Base-by-base conservation (phyloP, 2,888 invertebrate genomes). In the Nasonovia ribisnigri region DNA sequence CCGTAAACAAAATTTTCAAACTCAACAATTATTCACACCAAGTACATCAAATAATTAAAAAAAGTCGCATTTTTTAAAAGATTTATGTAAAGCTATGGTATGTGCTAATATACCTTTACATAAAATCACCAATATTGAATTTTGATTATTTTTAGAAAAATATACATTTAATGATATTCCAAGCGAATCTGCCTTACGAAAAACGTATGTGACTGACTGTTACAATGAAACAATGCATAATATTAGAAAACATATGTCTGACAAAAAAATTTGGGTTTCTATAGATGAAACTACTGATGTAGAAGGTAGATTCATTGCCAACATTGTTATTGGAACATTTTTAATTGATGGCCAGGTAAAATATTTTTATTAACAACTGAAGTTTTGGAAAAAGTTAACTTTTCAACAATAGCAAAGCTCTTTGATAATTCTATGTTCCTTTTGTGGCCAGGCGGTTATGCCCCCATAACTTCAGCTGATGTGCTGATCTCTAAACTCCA, bases 351-450 rank as follows among this genome's bases (percentile, higher is more conserved):
- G 84, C 84, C 84, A 84, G 84, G 24, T 84, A 43, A 84, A 84
- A 84, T 43, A 42, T 84, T 84, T 84, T 43, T 84, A 84, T 84
- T 84, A 42, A 43, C 43, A 84, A 6, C 42, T 42, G 84, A 84
- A 84, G 84, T 84, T 84, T 26, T 84, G 24, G 43, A 84, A 84
- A 94, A 88, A 42, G 87, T 77, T 54, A 94, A 94, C 43, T 48
- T 90, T 90, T 60, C 43, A 54, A 90, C 86, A 46, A n/a, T 48
- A 86, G 46, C 46, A 86, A 86, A 48, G 77, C 24, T n/a, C 8
- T 84, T 93, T 84, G 36, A 93, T 43, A 57, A 90, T 4, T n/a
- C 57, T 57, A 26, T 57, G 57, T 24, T 26, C 8, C 26, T 57
- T 57, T 57, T 57, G 57, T 57, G 26, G 26, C 26, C 57, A 57